Evolutionary conservation across 2,797 vertebrate genomes (phyloP), one percentile per base, ranked within the genome.

Genomic region (Chromobotia macracanthus): DNA sequence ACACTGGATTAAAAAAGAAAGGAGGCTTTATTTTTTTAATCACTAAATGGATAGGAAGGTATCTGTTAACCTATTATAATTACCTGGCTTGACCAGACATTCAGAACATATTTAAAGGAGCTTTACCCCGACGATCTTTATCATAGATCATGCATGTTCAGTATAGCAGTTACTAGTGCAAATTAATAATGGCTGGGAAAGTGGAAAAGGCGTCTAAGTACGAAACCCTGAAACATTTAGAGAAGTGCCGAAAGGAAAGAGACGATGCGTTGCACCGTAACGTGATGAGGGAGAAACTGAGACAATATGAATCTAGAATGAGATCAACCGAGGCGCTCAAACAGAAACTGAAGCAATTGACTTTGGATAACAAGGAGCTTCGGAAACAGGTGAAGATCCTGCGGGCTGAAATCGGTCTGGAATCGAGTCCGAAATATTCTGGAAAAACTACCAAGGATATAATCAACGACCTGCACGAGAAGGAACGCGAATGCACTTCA

Each of bases 381-480:
- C 91, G 90, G 80, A 94, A 90, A 84, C 92, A 92, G 55, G 89
- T 94, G 75, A 94, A 92, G 80, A 72, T 77, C 19, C 91, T 95
- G 5, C 91, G 93, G 4, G 86, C 87, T 6, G 93, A 95, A 66
- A 90, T 95, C 25, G 94, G 94, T 53, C 88, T 95, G 10, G 94
- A 95, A 68, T 80, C 83, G 55, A 93, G 85, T 77, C 92, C 93
- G 0, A 90, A 90, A 28, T 95, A 95, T 79, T 85, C 82, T 7
- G 94, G 93, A 0, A 95, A 94, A 83, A 91, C 91, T 46, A 95
- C 92, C 1, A 94, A 91, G 86, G 94, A 95, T 75, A 90, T 95
- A 10, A 90, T 95, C 68, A 88, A 82, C 25, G 93, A 95, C 60
- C 78, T 95, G 25, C 88, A 91, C 0, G 93, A 93, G 48, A 93